phyloP scores from a whole-genome alignment of 1,140 invertebrate genomes.

The Euura lappo region DNA sequence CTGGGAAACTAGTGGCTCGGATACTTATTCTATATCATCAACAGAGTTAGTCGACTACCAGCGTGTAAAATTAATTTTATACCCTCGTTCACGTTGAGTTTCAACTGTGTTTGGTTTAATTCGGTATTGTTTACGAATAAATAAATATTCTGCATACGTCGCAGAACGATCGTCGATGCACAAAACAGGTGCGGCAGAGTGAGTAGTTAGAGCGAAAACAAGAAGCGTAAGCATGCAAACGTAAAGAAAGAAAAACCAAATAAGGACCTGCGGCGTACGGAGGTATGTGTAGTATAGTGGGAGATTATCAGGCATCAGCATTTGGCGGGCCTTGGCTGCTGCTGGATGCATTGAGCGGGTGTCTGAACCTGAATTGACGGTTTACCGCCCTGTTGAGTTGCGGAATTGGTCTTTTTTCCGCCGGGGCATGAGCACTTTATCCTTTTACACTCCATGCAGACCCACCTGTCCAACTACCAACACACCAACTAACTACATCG shows the following conservation, averaged over 20 bases:
- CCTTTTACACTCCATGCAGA: slow-evolving; percentile 62
- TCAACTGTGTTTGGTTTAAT: too few species aligned
- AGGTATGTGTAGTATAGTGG: slow-evolving; percentile 35
- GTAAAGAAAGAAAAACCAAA: slow-evolving; percentile 44
- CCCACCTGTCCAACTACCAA: slow-evolving; percentile 64
- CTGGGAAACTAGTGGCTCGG: background rate
- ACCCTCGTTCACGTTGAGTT: background rate
- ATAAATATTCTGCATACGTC: too few species aligned
- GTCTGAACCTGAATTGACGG: slow-evolving; percentile 40
- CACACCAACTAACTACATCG: slow-evolving; percentile 48
- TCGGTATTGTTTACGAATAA: too few species aligned
- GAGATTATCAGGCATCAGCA: slow-evolving; percentile 41
- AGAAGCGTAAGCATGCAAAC: slow-evolving; percentile 26
- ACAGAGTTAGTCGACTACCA: background rate
- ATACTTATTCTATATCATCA: background rate
- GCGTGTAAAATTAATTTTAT: background rate
- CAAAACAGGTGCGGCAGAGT: too few species aligned
- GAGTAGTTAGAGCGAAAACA: too few species aligned
- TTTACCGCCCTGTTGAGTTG: slow-evolving; percentile 34
- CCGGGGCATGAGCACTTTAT: slow-evolving; percentile 59
- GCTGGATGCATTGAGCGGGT: slow-evolving; percentile 49
- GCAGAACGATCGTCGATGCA: too few species aligned
- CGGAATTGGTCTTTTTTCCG: slow-evolving; percentile 46
- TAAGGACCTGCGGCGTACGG: slow-evolving; percentile 47
- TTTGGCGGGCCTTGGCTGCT: slow-evolving; percentile 50